Percentiles rank a stretch among this genome's conserved stretches.
These are phyloP conservation scores for Catonia carolina DNA, from an alignment of 2,888 invertebrate genomes.

Conservation along the genomic window DNA sequence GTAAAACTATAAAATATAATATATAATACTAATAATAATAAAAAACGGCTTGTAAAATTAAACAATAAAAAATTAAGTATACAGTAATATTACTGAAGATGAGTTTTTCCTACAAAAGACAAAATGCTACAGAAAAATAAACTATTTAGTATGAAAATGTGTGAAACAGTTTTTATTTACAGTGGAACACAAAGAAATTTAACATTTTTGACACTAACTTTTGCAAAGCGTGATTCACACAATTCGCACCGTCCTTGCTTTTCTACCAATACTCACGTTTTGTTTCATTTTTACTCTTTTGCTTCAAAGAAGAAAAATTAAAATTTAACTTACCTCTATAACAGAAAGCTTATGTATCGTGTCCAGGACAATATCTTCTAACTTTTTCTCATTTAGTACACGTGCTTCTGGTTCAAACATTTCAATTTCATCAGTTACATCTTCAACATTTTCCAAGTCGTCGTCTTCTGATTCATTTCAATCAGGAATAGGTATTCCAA, in stretches of 20 bases:
- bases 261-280: not conserved
- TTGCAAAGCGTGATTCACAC: constrained; percentile 1
- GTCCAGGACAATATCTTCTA: not conserved
- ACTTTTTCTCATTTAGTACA: not conserved
- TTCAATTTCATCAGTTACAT: not conserved
- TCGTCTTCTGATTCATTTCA: too few species aligned
- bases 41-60: too few species aligned
- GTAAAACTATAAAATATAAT: too few species aligned
- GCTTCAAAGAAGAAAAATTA: too few species aligned
- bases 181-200: constrained; percentile 5
- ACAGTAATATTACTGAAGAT: too few species aligned
- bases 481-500: too few species aligned
- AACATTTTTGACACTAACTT: constrained; percentile 16
- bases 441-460: not conserved
- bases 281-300: constrained; percentile 4
- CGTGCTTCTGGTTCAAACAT: not conserved
- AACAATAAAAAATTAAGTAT: too few species aligned
- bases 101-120: too few species aligned
- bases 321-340: not conserved
- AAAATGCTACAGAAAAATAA: too few species aligned
- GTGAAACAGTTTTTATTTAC: constrained; percentile 12
- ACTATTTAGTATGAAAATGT: too few species aligned
- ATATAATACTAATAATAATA: too few species aligned
- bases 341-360: constrained; percentile 10
- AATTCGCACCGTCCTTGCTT: constrained; percentile 11